phyloP scores from a whole-genome alignment of 2,113 vertebrate species.

The Ptychochromis oligacanthus region DNA sequence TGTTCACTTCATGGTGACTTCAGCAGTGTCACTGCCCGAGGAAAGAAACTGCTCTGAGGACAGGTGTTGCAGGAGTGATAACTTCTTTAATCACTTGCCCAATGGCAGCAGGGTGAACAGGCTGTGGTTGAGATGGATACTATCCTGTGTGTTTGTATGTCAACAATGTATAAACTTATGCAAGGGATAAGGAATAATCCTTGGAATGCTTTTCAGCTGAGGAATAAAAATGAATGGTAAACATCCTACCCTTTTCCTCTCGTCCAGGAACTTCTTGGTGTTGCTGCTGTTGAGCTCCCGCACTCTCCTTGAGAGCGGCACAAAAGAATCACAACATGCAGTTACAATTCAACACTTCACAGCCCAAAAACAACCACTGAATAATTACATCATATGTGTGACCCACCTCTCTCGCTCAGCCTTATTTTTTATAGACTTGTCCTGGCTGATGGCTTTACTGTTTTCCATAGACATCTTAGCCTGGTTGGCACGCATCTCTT shows the following conservation, averaged over 20 bases:
- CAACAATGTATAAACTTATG: neutral
- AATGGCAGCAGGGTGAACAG: neutral
- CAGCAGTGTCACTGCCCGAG: neutral
- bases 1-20: too few relatives aligned
- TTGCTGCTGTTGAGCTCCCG: slow-evolving; percentile 98
- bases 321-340: neutral
- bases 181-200: neutral
- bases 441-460: slow-evolving; percentile 98
- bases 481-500: slow-evolving; percentile 98
- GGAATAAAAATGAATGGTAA: neutral
- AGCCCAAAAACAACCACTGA: neutral
- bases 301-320: slow-evolving; percentile 84
- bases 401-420: slow-evolving; percentile 95
- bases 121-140: neutral
- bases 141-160: neutral
- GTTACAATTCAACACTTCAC: neutral
- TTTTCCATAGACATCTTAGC: slow-evolving; percentile 99
- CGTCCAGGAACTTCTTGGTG: slow-evolving; percentile 99
- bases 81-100: neutral
- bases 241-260: slow-evolving; percentile 91
- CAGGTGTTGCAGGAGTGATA: neutral
- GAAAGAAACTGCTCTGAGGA: neutral
- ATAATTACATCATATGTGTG: accelerated
- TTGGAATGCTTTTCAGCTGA: neutral
- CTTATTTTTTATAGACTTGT: slow-evolving; percentile 99